A percentile compares a stretch with the other conserved stretches of the same genome.
phyloP scores from a whole-genome alignment of 2,113 vertebrate species.

The Petromus typicus region DNA sequence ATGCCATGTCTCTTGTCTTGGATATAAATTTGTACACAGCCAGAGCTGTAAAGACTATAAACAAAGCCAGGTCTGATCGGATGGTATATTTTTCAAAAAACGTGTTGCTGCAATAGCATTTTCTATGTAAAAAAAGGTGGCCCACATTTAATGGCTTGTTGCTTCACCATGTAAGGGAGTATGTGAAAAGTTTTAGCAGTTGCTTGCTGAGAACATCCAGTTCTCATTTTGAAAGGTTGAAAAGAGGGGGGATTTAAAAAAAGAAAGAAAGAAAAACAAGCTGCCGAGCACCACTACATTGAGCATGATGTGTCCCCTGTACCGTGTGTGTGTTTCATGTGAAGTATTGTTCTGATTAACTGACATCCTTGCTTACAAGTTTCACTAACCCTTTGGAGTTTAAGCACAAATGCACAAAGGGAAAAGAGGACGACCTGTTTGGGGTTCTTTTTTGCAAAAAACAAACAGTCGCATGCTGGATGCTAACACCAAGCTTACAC shows the following conservation, averaged over 20 bases:
- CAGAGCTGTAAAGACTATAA: constrained; percentile 24
- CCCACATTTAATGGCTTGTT: constrained; percentile 71
- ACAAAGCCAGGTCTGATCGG: constrained; percentile 51
- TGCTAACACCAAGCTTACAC: constrained; percentile 98
- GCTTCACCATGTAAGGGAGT: constrained; percentile 87
- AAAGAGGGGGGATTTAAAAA: background rate
- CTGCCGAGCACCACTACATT: constrained; percentile 86
- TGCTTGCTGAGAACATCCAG: constrained; percentile 86
- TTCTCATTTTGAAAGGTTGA: constrained; percentile 77
- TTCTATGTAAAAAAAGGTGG: constrained; percentile 12
- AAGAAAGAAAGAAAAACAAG: constrained; percentile 60
- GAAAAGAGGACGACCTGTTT: constrained; percentile 86
- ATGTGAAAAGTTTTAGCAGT: constrained; percentile 86
- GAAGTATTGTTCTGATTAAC: constrained; percentile 92
- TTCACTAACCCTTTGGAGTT: constrained; percentile 95
- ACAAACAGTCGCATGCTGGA: constrained; percentile 94
- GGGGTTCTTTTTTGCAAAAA: constrained; percentile 88
- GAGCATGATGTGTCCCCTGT: constrained; percentile 93
- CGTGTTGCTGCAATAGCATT: constrained; percentile 41
- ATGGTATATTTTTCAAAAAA: constrained; percentile 24
- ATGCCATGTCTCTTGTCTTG: constrained; percentile 44
- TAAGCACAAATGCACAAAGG: constrained; percentile 87
- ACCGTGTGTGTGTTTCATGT: constrained; percentile 88
- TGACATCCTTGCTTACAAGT: constrained; percentile 98
- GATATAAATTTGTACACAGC: constrained; percentile 47